Percentiles rank a stretch among this genome's conserved stretches.
Conservation (phyloP, 1,140 invertebrate genomes). For the Diplogasteroides magnus region DNA sequence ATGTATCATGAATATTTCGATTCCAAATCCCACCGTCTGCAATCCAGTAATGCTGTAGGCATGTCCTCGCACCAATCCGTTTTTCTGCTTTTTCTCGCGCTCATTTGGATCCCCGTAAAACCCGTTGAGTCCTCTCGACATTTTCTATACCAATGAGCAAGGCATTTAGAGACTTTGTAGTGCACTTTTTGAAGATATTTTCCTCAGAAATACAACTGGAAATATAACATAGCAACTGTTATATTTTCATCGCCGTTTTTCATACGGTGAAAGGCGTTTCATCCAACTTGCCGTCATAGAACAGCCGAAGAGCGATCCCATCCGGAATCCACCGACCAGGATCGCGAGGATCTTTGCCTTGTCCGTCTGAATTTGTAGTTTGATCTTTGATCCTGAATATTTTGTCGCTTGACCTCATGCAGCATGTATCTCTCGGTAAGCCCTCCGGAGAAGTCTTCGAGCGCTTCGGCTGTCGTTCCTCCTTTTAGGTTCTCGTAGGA, state of each 20-base stretch:
- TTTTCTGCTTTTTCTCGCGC: conserved; percentile 77
- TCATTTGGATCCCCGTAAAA: conserved; percentile 56
- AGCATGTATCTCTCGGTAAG: conserved; percentile 91
- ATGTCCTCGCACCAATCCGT: conserved; percentile 88
- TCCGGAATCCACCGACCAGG: conserved; percentile 81
- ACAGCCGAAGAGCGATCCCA: conserved; percentile 91
- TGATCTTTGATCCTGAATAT: neutral
- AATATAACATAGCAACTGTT: too few relatives aligned
- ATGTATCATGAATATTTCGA: conserved; percentile 56
- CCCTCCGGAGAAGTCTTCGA: conserved; percentile 98
- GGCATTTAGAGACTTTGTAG: too few relatives aligned
- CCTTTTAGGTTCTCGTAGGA: conserved; percentile 96
- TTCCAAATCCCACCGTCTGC: conserved; percentile 68
- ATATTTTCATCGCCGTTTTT: too few relatives aligned
- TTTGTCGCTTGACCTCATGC: conserved; percentile 60
- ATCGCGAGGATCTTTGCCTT: conserved; percentile 78
- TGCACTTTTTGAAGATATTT: too few relatives aligned
- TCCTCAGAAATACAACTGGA: too few relatives aligned
- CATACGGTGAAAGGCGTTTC: too few relatives aligned
- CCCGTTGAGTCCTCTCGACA: too few relatives aligned
- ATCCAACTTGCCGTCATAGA: conserved; percentile 79
- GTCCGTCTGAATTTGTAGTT: conserved; percentile 59
- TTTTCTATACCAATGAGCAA: too few relatives aligned
- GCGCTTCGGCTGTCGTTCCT: conserved; percentile 90
- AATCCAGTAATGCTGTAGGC: conserved; percentile 88